Percentiles rank a stretch among this genome's conserved stretches.
These are phyloP conservation scores for Chiloscyllium punctatum DNA, from an alignment of 2,797 vertebrate species.

Conservation along the genomic window DNA sequence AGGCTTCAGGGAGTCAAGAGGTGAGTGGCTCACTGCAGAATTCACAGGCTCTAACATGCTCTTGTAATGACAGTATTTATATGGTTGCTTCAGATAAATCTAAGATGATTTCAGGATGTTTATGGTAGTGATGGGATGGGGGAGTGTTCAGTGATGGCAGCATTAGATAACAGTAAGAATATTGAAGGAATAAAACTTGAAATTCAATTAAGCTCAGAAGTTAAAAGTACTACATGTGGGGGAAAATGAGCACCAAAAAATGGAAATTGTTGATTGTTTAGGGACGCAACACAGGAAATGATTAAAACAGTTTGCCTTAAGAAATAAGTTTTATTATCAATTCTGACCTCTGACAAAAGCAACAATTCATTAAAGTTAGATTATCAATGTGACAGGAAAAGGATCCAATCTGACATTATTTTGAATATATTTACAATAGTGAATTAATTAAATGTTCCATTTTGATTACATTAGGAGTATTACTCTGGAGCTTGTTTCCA, in stretches of 20 bases:
- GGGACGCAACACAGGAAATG: not conserved
- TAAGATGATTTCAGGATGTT: not conserved
- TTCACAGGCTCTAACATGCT: not conserved
- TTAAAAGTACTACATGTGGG: not conserved
- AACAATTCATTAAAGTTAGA: not conserved
- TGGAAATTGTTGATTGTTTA: not conserved
- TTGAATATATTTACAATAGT: slow-evolving; percentile 20
- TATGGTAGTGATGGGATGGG: not conserved
- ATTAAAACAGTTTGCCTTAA: not conserved
- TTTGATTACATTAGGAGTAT: slow-evolving; percentile 33
- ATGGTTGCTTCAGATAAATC: not conserved
- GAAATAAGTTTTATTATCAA: not conserved
- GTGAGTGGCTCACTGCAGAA: not conserved
- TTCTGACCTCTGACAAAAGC: not conserved
- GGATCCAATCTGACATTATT: slow-evolving; percentile 7
- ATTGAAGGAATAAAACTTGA: not conserved
- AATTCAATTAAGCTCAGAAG: not conserved
- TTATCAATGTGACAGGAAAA: slow-evolving; percentile 19
- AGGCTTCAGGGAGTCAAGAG: not conserved
- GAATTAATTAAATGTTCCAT: slow-evolving; percentile 32
- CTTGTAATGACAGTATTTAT: not conserved
- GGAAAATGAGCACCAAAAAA: not conserved
- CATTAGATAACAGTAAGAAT: not conserved
- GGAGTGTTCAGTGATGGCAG: not conserved
- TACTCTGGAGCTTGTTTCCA: not conserved